phyloP scores from a whole-genome alignment of 2,888 invertebrate genomes.

The Ormyrus rosae region DNA sequence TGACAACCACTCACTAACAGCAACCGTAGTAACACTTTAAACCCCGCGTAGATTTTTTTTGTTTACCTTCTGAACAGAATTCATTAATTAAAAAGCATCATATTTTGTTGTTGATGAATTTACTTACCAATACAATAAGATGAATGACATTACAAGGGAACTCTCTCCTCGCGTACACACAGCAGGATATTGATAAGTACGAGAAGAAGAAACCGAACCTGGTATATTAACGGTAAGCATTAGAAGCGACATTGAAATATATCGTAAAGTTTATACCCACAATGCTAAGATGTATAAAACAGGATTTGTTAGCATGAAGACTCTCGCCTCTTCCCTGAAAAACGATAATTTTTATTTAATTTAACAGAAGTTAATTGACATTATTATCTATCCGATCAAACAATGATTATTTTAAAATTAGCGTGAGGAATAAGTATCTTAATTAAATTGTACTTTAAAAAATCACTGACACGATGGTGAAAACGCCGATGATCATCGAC shows the following conservation, averaged over 20 bases:
- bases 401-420: too few species aligned
- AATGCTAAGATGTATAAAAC: background rate
- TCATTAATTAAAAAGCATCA: too few species aligned
- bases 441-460: background rate
- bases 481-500: conserved; percentile 75
- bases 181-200: conserved; percentile 77
- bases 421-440: too few species aligned
- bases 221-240: background rate
- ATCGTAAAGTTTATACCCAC: conserved; percentile 12
- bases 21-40: too few species aligned
- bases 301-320: background rate
- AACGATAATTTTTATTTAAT: background rate
- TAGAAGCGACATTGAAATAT: background rate
- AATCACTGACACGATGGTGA: conserved; percentile 70
- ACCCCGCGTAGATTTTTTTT: too few species aligned
- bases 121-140: conserved; percentile 69
- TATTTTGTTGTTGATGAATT: conserved; percentile 42
- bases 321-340: conserved; percentile 27
- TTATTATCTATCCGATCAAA: too few species aligned
- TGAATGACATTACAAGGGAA: conserved; percentile 77
- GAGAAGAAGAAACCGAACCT: conserved; percentile 65
- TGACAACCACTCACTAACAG: too few species aligned
- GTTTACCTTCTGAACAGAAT: too few species aligned
- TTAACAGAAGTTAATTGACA: too few species aligned
- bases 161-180: conserved; percentile 75